A percentile compares a stretch with the other conserved stretches of the same genome.
Evolutionary conservation across 1,140 invertebrate genomes (phyloP).

Genomic region (Camponotus vicinus): DNA sequence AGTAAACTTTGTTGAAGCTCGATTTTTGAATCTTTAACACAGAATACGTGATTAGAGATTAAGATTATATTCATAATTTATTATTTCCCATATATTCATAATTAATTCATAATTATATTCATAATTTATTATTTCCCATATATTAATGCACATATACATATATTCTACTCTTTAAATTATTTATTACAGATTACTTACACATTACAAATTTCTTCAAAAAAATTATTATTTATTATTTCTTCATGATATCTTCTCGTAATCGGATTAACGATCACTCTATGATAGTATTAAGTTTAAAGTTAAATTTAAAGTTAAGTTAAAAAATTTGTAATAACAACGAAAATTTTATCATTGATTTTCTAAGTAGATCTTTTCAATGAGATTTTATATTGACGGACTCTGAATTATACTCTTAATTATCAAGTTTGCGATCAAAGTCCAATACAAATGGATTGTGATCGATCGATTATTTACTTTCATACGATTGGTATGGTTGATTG

Average conservation of each 20-base stretch:
- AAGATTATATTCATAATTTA: too few species aligned
- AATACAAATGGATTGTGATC: constrained; percentile 12
- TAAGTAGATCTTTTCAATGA: neutral
- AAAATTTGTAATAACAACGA: neutral
- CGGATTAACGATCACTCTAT: neutral
- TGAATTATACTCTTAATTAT: neutral
- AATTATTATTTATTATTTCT: neutral
- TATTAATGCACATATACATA: too few species aligned
- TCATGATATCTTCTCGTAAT: neutral
- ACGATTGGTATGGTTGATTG: neutral
- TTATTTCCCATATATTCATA: too few species aligned
- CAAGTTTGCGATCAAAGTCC: constrained; percentile 34
- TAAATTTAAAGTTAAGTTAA: neutral
- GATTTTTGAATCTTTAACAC: neutral
- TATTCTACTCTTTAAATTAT: neutral
- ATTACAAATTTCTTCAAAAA: neutral
- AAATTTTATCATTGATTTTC: neutral
- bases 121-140: too few species aligned
- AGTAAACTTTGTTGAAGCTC: neutral
- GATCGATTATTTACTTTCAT: constrained; percentile 1
- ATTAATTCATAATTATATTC: too few species aligned
- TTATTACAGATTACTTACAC: neutral
- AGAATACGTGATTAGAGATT: too few species aligned
- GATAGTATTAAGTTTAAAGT: neutral
- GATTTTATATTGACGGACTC: neutral